Percentiles rank a stretch among this genome's conserved stretches.
Conservation (phyloP, 2,797 vertebrate genomes). For the Rachycentron canadum region DNA sequence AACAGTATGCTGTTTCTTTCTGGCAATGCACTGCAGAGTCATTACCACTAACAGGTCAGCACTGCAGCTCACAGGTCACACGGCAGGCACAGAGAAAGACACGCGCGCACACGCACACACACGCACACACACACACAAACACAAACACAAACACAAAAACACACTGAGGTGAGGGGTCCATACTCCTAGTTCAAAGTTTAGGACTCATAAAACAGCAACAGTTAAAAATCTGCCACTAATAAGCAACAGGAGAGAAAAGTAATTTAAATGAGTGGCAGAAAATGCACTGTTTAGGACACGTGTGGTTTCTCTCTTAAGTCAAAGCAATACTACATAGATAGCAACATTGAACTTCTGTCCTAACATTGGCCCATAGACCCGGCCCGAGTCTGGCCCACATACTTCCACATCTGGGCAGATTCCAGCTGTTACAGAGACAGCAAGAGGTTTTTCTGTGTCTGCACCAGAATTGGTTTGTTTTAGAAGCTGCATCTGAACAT, state of each 20-base stretch:
- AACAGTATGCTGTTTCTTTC: conserved; percentile 27
- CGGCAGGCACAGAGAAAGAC: neutral
- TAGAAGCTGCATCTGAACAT: too few relatives aligned
- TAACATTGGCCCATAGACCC: too few relatives aligned
- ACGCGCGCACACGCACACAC: neutral
- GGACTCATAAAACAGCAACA: neutral
- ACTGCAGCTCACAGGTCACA: conserved; percentile 12
- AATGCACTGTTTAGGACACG: too few relatives aligned
- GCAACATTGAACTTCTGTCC: too few relatives aligned
- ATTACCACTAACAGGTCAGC: conserved; percentile 30
- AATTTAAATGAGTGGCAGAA: neutral
- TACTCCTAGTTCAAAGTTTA: neutral
- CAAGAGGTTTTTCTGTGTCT: too few relatives aligned
- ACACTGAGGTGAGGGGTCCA: neutral
- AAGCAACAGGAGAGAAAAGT: neutral
- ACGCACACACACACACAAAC: conserved; percentile 1
- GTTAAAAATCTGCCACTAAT: conserved; percentile 4
- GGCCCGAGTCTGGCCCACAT: too few relatives aligned
- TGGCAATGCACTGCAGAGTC: conserved; percentile 21
- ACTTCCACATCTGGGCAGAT: too few relatives aligned
- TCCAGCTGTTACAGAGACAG: too few relatives aligned
- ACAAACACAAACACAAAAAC: neutral
- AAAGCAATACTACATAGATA: too few relatives aligned
- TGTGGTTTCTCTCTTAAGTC: too few relatives aligned
- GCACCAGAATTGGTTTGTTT: too few relatives aligned